These are phyloP conservation scores for Casuarius casuarius DNA, from an alignment of 2,113 vertebrate genomes.

Conservation along the genomic window DNA sequence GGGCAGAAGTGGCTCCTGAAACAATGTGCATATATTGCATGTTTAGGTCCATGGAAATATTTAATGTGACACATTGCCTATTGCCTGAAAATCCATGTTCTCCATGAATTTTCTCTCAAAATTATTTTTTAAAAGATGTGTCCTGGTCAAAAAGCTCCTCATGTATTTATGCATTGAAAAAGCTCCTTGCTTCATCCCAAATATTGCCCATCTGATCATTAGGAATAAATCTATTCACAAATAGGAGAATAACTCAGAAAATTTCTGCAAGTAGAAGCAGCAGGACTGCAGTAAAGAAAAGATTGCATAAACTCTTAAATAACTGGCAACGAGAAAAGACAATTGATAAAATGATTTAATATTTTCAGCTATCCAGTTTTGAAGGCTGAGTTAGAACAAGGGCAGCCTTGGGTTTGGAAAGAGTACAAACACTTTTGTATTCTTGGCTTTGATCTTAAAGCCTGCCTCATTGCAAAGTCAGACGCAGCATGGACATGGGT, in stretches of 20 bases:
- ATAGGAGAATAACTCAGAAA: background rate
- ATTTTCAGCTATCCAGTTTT: background rate
- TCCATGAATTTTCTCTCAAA: background rate
- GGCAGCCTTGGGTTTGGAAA: background rate
- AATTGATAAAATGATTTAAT: background rate
- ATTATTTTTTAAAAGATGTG: background rate
- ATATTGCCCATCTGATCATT: background rate
- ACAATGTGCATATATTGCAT: background rate
- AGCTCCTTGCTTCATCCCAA: background rate
- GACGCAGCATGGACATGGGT: background rate
- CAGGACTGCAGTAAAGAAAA: background rate
- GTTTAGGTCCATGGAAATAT: background rate
- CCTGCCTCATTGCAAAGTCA: background rate
- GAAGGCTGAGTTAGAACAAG: background rate
- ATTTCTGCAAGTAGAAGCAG: background rate
- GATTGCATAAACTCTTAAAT: background rate
- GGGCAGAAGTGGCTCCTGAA: background rate
- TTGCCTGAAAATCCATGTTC: background rate
- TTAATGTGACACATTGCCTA: background rate
- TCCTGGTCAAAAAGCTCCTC: background rate
- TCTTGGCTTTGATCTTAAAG: background rate
- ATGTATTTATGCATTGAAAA: background rate
- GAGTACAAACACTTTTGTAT: background rate
- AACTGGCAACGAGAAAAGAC: background rate
- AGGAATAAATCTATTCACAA: background rate